Evolutionary conservation across 2,797 vertebrate species (phyloP).

Genomic region (Rhinophrynus dorsalis): DNA sequence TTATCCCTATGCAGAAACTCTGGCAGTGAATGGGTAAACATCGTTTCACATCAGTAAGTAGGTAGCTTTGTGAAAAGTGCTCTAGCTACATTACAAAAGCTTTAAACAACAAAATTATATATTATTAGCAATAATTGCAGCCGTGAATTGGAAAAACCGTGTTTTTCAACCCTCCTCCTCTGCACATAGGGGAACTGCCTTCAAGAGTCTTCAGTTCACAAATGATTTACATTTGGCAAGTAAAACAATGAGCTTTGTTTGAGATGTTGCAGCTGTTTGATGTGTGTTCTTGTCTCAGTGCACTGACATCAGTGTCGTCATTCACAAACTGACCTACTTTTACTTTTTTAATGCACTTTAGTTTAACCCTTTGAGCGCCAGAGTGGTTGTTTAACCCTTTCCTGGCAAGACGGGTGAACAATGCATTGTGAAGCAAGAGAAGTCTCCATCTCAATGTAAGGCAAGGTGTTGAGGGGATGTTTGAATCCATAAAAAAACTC

Average conservation of each 20-base stretch:
- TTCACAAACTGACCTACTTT: slow-evolving; percentile 26
- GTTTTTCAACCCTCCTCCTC: slow-evolving; percentile 20
- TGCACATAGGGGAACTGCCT: background rate
- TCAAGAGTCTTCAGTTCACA: slow-evolving; percentile 9
- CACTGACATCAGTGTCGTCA: slow-evolving; percentile 19
- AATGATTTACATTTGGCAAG: slow-evolving; percentile 33
- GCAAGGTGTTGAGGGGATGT: too few species aligned
- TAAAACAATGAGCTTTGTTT: slow-evolving; percentile 40
- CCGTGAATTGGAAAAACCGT: slow-evolving; percentile 24
- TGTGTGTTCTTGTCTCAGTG: slow-evolving; percentile 6
- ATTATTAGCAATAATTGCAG: slow-evolving; percentile 37
- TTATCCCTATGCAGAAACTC: too few species aligned
- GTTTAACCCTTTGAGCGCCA: too few species aligned
- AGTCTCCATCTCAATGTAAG: too few species aligned
- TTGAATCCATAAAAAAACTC: too few species aligned
- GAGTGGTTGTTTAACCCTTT: background rate
- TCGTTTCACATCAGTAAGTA: background rate
- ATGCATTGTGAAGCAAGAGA: too few species aligned
- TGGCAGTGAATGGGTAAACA: background rate
- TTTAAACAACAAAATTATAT: slow-evolving; percentile 45
- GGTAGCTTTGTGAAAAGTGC: background rate
- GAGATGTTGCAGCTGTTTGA: slow-evolving; percentile 34
- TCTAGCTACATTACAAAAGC: slow-evolving; percentile 19
- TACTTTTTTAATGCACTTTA: background rate
- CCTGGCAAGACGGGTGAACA: too few species aligned